These are phyloP conservation scores for Chionodraco myersi DNA, from an alignment of 2,113 vertebrate genomes.

Conservation along the genomic window DNA sequence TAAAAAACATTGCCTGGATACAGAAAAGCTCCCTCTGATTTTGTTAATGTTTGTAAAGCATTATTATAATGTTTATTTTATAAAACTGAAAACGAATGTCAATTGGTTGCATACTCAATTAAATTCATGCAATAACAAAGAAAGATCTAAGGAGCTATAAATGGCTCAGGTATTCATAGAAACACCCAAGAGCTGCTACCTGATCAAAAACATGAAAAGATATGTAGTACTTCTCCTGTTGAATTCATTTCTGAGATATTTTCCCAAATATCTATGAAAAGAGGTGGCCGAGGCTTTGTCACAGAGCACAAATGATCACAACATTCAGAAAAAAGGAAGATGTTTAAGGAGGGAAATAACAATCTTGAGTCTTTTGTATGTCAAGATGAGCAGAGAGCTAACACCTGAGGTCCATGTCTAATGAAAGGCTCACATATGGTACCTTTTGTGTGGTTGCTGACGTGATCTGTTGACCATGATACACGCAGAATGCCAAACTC, in stretches of 20 bases:
- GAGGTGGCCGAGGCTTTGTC: conserved; percentile 10
- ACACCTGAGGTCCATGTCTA: conserved; percentile 46
- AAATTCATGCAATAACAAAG: background rate
- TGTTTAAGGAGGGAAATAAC: conserved; percentile 29
- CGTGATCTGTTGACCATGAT: conserved; percentile 7
- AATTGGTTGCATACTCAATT: background rate
- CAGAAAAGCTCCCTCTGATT: background rate
- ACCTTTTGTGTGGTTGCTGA: conserved; percentile 21
- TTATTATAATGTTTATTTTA: too few species aligned
- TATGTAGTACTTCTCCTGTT: background rate
- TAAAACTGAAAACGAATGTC: too few species aligned
- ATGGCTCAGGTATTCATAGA: background rate
- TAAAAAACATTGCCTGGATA: background rate
- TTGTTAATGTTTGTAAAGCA: too few species aligned
- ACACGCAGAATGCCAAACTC: background rate
- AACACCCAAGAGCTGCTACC: background rate
- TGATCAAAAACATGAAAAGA: background rate
- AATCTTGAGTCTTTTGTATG: conserved; percentile 28
- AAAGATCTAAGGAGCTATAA: background rate
- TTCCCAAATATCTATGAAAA: conserved; percentile 1
- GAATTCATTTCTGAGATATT: background rate
- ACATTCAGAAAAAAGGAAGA: background rate
- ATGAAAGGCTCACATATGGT: conserved; percentile 8
- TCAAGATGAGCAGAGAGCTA: conserved; percentile 37
- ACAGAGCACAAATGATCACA: conserved; percentile 7